Percentiles rank a stretch among this genome's conserved stretches.
Evolutionary conservation across 1,140 invertebrate species (phyloP).

Genomic region (Atta texana): DNA sequence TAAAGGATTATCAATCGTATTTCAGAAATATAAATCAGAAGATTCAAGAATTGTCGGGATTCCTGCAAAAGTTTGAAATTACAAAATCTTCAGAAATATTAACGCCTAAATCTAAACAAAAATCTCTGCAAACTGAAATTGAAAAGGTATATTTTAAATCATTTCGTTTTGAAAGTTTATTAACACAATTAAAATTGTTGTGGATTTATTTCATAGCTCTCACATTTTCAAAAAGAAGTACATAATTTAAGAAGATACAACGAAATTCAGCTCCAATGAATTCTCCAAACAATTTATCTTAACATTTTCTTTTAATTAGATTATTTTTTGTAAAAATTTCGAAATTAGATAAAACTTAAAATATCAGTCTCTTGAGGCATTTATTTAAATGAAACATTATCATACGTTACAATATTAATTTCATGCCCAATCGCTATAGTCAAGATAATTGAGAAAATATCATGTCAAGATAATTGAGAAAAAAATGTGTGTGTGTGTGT

Average conservation of each 20-base stretch:
- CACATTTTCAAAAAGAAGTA: constrained; percentile 70
- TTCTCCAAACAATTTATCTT: constrained; percentile 25
- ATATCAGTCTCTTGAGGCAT: constrained; percentile 76
- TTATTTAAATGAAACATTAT: constrained; percentile 77
- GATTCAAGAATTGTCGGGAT: constrained; percentile 70
- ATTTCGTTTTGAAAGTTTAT: constrained; percentile 43
- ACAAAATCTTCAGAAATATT: constrained; percentile 40
- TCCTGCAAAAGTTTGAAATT: constrained; percentile 65
- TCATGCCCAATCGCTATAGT: constrained; percentile 42
- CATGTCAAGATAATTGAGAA: constrained; percentile 57
- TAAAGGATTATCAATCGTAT: not conserved
- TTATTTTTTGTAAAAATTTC: not conserved
- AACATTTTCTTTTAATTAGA: not conserved
- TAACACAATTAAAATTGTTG: constrained; percentile 44
- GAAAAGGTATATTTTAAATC: constrained; percentile 71
- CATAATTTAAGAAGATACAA: constrained; percentile 69
- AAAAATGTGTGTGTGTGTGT: not conserved
- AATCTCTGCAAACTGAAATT: constrained; percentile 70
- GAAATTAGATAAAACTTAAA: constrained; percentile 26
- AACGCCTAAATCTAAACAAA: constrained; percentile 69
- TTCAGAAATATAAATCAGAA: constrained; percentile 76
- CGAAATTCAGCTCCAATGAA: constrained; percentile 32
- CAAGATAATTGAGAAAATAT: constrained; percentile 60
- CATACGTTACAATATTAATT: constrained; percentile 71
- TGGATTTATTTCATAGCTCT: constrained; percentile 68